Conservation (phyloP, 2,888 invertebrate species). For the Lapara coniferarum region DNA sequence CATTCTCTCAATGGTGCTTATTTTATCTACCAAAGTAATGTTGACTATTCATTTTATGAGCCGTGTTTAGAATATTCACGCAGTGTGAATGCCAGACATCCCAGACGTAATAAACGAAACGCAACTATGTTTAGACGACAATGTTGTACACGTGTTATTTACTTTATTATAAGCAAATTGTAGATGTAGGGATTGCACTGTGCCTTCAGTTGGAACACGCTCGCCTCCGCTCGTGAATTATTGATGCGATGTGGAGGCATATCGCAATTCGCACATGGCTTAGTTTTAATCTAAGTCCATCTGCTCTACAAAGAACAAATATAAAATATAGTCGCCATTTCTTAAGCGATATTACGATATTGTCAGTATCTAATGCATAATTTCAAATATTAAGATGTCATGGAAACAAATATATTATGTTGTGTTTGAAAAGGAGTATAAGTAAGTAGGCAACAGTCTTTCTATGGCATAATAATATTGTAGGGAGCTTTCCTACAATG, state of each 20-base stretch:
- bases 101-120: slow-evolving; percentile 50
- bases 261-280: slow-evolving; percentile 49
- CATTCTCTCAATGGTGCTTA: slow-evolving; percentile 4
- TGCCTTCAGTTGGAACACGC: slow-evolving; percentile 6
- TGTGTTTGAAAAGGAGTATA: too few relatives aligned
- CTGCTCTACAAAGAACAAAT: slow-evolving; percentile 34
- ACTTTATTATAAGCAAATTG: background rate
- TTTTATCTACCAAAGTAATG: slow-evolving; percentile 20
- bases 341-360: background rate
- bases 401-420: too few relatives aligned
- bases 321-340: slow-evolving; percentile 26
- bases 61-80: slow-evolving; percentile 26
- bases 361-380: background rate
- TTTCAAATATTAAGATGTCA: too few relatives aligned
- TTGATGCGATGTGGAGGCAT: slow-evolving; percentile 32
- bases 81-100: slow-evolving; percentile 35
- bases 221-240: slow-evolving; percentile 48
- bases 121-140: slow-evolving; percentile 46
- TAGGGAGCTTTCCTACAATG: too few relatives aligned
- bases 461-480: too few relatives aligned
- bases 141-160: slow-evolving; percentile 20
- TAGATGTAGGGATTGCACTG: background rate
- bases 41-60: slow-evolving; percentile 21
- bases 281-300: slow-evolving; percentile 62
- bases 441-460: too few relatives aligned